Evolutionary conservation across 2,113 vertebrate species (phyloP).

Genomic region (Eptesicus fuscus): DNA sequence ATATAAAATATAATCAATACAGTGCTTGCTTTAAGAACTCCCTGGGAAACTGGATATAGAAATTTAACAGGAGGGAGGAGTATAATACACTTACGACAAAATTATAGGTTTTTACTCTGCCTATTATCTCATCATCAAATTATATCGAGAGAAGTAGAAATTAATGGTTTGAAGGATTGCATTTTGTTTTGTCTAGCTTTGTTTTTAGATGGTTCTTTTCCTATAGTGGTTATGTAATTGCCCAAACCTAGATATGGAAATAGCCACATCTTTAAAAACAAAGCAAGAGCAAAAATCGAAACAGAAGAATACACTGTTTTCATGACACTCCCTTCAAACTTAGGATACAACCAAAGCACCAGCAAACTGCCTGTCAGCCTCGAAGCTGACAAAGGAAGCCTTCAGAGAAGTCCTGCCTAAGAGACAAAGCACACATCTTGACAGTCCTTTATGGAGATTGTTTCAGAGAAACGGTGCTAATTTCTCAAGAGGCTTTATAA

Average conservation of each 20-base stretch:
- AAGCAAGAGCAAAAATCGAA: background rate
- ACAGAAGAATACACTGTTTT: background rate
- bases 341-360: background rate
- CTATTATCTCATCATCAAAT: slow-evolving; percentile 36
- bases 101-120: slow-evolving; percentile 42
- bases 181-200: slow-evolving; percentile 45
- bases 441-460: slow-evolving; percentile 16
- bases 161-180: slow-evolving; percentile 27
- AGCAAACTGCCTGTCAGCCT: background rate
- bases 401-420: background rate
- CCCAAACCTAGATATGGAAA: slow-evolving; percentile 10
- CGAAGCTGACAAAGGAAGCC: slow-evolving; percentile 7
- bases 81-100: slow-evolving; percentile 54
- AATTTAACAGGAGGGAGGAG: slow-evolving; percentile 8
- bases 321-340: background rate
- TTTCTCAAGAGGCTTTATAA: slow-evolving; percentile 56
- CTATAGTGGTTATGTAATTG: background rate
- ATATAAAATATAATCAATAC: slow-evolving; percentile 56
- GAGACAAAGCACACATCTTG: slow-evolving; percentile 4
- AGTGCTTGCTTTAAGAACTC: slow-evolving; percentile 34
- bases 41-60: background rate
- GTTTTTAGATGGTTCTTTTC: slow-evolving; percentile 26
- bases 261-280: background rate
- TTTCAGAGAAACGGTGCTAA: slow-evolving; percentile 49
- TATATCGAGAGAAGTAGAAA: slow-evolving; percentile 20